A percentile compares a stretch with the other conserved stretches of the same genome.
These are phyloP conservation scores for Dendropsophus ebraccatus DNA, from an alignment of 2,113 vertebrate genomes.

Conservation along the genomic window DNA sequence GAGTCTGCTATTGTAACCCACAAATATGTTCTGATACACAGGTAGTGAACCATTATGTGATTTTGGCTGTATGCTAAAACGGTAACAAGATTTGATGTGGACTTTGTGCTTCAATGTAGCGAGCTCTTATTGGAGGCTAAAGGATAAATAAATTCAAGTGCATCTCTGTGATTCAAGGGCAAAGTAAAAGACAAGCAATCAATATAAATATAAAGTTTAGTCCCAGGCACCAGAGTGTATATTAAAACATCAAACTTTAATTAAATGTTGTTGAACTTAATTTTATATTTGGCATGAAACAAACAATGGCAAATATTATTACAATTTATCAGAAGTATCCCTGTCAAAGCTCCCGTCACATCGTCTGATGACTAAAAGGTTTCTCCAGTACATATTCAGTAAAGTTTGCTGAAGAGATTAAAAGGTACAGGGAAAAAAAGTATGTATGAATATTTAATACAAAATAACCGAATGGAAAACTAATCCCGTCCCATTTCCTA, in stretches of 20 bases:
- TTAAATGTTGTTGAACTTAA: slow-evolving; percentile 12
- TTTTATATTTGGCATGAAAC: slow-evolving; percentile 1
- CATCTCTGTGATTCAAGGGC: slow-evolving; percentile 2
- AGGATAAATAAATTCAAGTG: background rate
- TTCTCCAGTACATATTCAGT: background rate
- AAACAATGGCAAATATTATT: slow-evolving; percentile 14
- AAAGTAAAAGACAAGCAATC: slow-evolving; percentile 22
- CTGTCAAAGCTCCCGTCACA: background rate
- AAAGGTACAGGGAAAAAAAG: background rate
- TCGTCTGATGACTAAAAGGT: background rate
- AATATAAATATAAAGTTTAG: slow-evolving; percentile 21
- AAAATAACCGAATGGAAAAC: background rate
- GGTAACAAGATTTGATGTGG: background rate
- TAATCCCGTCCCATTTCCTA: background rate
- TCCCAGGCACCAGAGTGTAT: background rate
- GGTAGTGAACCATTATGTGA: background rate
- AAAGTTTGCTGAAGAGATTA: background rate
- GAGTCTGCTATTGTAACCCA: background rate
- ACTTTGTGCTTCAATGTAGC: background rate
- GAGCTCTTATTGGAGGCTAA: background rate
- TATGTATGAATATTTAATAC: background rate
- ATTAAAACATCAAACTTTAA: slow-evolving; percentile 23
- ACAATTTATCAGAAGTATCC: background rate
- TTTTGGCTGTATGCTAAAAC: background rate
- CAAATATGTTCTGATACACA: background rate